Conservation (phyloP, 2,888 invertebrate species). For the Cataglyphis rosenhaueri region DNA sequence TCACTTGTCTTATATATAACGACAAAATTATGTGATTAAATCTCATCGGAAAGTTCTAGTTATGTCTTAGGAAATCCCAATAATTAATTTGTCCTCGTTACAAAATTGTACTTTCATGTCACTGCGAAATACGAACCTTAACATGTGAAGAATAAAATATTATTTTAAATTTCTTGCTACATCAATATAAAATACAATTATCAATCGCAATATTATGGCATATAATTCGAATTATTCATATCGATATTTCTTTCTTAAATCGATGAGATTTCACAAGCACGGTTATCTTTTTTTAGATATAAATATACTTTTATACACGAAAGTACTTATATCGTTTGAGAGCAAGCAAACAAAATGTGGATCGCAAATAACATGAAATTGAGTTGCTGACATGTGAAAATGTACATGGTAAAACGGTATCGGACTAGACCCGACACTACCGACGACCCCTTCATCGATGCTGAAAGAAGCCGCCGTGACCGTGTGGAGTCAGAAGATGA, state of each 20-base stretch:
- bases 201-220: not conserved
- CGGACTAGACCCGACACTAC: conserved; percentile 25
- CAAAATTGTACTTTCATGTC: not conserved
- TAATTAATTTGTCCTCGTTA: conserved; percentile 14
- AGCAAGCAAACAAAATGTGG: conserved; percentile 10
- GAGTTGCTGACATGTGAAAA: conserved; percentile 66
- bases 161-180: not conserved
- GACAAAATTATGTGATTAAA: conserved; percentile 64
- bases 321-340: not conserved
- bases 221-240: not conserved
- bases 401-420: conserved; percentile 44
- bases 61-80: conserved; percentile 25
- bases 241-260: not conserved
- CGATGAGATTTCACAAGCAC: not conserved
- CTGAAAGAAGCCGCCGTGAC: conserved; percentile 30
- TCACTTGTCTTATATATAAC: conserved; percentile 71
- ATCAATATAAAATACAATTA: not conserved
- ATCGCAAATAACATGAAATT: conserved; percentile 65
- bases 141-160: not conserved
- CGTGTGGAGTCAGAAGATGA: conserved; percentile 58
- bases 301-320: not conserved
- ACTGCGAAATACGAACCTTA: not conserved
- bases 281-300: not conserved
- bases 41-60: conserved; percentile 25
- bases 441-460: conserved; percentile 42